Conservation (phyloP, 2,113 vertebrate genomes). For the Amphiprion ocellaris region DNA sequence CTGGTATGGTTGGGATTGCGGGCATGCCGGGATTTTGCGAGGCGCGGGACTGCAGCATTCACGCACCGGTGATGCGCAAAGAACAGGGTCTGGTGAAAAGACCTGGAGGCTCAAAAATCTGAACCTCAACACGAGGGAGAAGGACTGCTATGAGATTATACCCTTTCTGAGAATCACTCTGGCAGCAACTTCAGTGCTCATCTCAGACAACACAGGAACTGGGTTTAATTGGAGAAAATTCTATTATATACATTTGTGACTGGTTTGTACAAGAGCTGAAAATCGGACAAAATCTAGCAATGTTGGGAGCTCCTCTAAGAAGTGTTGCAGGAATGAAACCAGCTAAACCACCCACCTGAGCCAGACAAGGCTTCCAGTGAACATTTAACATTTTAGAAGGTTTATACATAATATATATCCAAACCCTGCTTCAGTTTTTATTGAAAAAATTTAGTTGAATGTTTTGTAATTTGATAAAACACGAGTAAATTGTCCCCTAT, state of each 20-base stretch:
- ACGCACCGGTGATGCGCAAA: conserved; percentile 78
- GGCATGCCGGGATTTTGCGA: conserved; percentile 81
- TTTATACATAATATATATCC: background rate
- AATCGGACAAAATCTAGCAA: conserved; percentile 10
- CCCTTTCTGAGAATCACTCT: background rate
- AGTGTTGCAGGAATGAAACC: background rate
- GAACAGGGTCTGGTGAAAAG: conserved; percentile 85
- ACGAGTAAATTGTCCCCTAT: conserved; percentile 8
- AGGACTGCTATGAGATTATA: background rate
- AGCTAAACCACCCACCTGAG: background rate
- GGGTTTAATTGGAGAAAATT: background rate
- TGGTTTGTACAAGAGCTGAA: conserved; percentile 17
- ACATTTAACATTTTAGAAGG: conserved; percentile 4
- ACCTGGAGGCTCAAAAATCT: conserved; percentile 72
- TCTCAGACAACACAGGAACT: background rate
- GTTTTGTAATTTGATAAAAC: conserved; percentile 23
- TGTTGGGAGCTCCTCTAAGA: conserved; percentile 7
- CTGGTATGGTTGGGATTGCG: conserved; percentile 57
- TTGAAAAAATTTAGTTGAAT: background rate
- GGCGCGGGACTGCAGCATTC: conserved; percentile 81
- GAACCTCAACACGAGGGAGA: conserved; percentile 13
- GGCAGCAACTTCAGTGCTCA: background rate
- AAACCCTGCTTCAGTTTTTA: conserved; percentile 1
- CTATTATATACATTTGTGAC: background rate
- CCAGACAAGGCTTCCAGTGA: conserved; percentile 6